Evolutionary conservation across 2,888 invertebrate species (phyloP).

Genomic region (Epiblema foenella): DNA sequence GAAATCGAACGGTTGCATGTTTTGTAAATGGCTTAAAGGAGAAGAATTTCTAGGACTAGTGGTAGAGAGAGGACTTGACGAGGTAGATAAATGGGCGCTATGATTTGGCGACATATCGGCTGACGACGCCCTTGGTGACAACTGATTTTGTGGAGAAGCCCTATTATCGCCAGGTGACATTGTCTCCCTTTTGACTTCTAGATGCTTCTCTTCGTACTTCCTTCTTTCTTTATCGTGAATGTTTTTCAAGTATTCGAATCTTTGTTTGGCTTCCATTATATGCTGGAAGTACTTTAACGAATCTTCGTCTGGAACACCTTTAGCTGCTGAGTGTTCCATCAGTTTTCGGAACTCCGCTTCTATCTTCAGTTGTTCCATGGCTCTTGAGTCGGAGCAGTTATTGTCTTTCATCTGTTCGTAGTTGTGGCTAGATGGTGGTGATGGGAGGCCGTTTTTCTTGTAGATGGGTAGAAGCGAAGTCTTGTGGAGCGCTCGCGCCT

Average conservation of each 20-base stretch:
- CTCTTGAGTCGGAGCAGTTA: slow-evolving; percentile 74
- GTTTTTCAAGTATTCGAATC: slow-evolving; percentile 73
- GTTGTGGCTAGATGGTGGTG: slow-evolving; percentile 82
- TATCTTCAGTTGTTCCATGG: slow-evolving; percentile 80
- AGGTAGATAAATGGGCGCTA: slow-evolving; percentile 74
- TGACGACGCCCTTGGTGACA: slow-evolving; percentile 69
- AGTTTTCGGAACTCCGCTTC: slow-evolving; percentile 84
- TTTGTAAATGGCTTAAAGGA: slow-evolving; percentile 95
- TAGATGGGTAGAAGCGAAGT: slow-evolving; percentile 81
- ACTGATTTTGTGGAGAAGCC: slow-evolving; percentile 64
- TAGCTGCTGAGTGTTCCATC: slow-evolving; percentile 84
- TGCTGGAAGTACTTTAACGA: slow-evolving; percentile 78
- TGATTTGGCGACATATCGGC: slow-evolving; percentile 75
- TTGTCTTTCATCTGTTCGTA: slow-evolving; percentile 63
- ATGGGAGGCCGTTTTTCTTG: slow-evolving; percentile 77
- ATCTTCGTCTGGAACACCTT: slow-evolving; percentile 72
- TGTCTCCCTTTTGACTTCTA: slow-evolving; percentile 68
- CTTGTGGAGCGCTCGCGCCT: slow-evolving; percentile 90
- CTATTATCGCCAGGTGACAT: slow-evolving; percentile 67
- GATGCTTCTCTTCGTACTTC: slow-evolving; percentile 52
- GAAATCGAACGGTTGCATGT: slow-evolving; percentile 98
- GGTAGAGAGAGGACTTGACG: slow-evolving; percentile 76
- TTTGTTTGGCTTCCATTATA: slow-evolving; percentile 78
- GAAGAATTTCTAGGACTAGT: slow-evolving; percentile 88
- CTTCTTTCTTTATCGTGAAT: slow-evolving; percentile 72